Evolutionary conservation across 2,113 vertebrate genomes (phyloP).

Genomic region (Theropithecus gelada): DNA sequence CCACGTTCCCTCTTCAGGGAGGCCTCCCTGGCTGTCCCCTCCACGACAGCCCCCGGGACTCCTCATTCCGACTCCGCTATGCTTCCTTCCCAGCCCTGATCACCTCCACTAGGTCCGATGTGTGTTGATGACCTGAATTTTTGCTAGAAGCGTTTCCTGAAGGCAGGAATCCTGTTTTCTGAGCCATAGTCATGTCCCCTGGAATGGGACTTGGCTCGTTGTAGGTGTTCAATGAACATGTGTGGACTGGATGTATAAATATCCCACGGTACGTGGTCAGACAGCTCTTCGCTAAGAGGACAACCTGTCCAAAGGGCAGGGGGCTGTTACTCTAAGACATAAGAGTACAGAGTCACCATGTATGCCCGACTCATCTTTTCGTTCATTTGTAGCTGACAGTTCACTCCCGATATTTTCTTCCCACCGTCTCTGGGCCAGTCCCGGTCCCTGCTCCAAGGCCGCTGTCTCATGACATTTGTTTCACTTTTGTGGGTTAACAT

Average conservation of each 20-base stretch:
- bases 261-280: background rate
- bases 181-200: background rate
- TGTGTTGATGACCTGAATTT: background rate
- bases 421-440: background rate
- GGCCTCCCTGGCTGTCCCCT: background rate
- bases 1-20: background rate
- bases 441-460: background rate
- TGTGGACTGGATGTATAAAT: background rate
- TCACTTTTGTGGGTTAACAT: background rate
- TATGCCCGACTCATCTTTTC: background rate
- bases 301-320: background rate
- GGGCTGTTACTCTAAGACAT: background rate
- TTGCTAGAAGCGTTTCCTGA: background rate
- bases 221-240: background rate
- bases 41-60: accelerated
- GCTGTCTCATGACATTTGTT: accelerated
- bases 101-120: background rate
- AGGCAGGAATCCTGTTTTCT: background rate
- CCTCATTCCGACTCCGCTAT: background rate
- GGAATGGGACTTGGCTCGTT: background rate
- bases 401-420: background rate
- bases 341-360: background rate
- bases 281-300: background rate
- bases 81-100: background rate
- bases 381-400: background rate